phyloP scores from a whole-genome alignment of 2,797 vertebrate species.

The Mycteria americana region DNA sequence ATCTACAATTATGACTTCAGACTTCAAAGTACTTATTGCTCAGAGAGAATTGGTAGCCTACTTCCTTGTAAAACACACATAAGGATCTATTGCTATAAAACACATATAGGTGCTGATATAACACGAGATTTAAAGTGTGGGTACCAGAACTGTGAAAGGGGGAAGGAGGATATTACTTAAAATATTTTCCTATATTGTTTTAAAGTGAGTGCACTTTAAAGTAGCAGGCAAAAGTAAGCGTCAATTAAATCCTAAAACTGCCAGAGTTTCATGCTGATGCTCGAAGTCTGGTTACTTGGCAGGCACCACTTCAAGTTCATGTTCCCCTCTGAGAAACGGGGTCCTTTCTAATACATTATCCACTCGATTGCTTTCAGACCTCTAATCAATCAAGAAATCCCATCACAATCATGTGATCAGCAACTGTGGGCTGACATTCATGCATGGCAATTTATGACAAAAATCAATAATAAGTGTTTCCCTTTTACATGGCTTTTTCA shows the following conservation, averaged over 20 bases:
- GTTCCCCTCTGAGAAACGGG: background rate
- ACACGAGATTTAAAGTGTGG: background rate
- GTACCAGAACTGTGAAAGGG: background rate
- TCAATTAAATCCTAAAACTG: background rate
- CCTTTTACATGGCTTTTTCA: background rate
- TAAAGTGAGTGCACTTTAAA: background rate
- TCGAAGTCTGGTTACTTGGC: background rate
- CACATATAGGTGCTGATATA: background rate
- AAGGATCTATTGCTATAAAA: background rate
- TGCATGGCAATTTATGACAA: background rate
- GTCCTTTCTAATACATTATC: background rate
- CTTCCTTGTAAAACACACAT: background rate
- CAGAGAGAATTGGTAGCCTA: conserved; percentile 58
- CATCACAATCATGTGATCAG: background rate
- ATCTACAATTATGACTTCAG: conserved; percentile 47
- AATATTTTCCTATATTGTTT: background rate
- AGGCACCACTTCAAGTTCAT: background rate
- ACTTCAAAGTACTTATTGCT: conserved; percentile 60
- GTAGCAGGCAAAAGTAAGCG: background rate
- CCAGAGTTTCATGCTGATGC: background rate
- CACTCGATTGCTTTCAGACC: background rate
- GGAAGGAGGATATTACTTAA: background rate
- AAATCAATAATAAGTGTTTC: background rate
- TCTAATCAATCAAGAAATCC: background rate
- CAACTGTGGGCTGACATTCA: background rate